phyloP scores from a whole-genome alignment of 2,113 vertebrate species.

The Polypterus senegalus region DNA sequence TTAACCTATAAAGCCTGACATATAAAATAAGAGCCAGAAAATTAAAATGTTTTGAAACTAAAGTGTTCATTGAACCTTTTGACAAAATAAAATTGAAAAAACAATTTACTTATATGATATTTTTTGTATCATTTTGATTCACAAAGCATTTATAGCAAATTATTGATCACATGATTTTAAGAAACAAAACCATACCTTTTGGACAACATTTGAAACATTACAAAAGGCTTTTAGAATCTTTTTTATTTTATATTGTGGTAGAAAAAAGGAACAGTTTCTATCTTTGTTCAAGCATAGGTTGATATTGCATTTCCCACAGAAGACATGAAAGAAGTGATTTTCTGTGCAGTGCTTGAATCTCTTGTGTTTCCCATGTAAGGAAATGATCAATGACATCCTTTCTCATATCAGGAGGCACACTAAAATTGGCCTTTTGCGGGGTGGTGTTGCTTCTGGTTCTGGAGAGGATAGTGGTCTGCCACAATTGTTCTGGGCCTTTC shows the following conservation, averaged over 20 bases:
- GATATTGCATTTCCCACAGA: slow-evolving; percentile 12
- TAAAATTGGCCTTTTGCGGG: slow-evolving; percentile 5
- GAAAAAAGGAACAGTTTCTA: too few relatives aligned
- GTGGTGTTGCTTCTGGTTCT: slow-evolving; percentile 15
- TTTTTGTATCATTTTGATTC: not conserved
- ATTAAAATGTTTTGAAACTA: not conserved
- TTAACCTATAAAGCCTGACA: not conserved
- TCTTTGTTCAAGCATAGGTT: not conserved
- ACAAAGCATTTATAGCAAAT: not conserved
- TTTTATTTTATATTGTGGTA: too few relatives aligned
- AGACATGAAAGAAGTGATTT: slow-evolving; percentile 14
- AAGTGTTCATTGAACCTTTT: not conserved
- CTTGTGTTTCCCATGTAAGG: slow-evolving; percentile 17
- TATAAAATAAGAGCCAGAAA: not conserved
- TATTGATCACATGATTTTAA: not conserved
- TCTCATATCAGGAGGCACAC: slow-evolving; percentile 16
- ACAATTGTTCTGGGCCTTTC: slow-evolving; percentile 12
- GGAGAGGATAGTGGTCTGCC: slow-evolving; percentile 10
- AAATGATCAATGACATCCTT: slow-evolving; percentile 20
- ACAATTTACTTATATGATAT: not conserved
- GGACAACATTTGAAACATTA: too few relatives aligned
- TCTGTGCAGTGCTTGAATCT: slow-evolving; percentile 16
- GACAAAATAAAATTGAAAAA: not conserved
- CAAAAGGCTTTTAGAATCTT: too few relatives aligned
- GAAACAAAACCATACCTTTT: too few relatives aligned